Evolutionary conservation across 2,888 invertebrate genomes (phyloP).

Genomic region (Geophilus truncorum): DNA sequence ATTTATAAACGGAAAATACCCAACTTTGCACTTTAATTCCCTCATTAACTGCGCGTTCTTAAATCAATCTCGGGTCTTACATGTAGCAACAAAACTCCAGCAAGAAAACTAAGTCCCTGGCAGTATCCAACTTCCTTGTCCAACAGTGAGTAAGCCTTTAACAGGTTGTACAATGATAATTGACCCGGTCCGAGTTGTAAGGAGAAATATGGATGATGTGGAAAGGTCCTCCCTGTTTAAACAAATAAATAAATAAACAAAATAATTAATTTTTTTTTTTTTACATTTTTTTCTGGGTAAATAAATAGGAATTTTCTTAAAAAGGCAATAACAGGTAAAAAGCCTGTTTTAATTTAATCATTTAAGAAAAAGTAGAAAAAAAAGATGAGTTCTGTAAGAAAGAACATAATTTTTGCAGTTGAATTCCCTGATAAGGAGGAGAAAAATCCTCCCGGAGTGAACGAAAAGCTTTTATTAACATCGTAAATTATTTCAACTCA

Average conservation of each 20-base stretch:
- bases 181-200: slow-evolving; percentile 89
- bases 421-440: slow-evolving; percentile 21
- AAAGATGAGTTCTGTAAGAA: background rate
- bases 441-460: slow-evolving; percentile 25
- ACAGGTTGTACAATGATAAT: slow-evolving; percentile 82
- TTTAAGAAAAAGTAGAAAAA: background rate
- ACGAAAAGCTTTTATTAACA: slow-evolving; percentile 27
- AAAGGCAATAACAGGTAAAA: background rate
- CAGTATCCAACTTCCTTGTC: slow-evolving; percentile 95
- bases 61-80: slow-evolving; percentile 56
- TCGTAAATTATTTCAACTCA: slow-evolving; percentile 23
- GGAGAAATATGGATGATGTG: slow-evolving; percentile 87
- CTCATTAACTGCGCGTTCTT: background rate
- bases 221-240: slow-evolving; percentile 74
- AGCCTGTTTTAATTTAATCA: background rate
- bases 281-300: too few relatives aligned
- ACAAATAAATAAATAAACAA: slow-evolving; percentile 32
- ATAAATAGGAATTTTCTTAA: background rate
- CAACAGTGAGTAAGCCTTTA: slow-evolving; percentile 91
- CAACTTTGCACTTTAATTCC: background rate
- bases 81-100: slow-evolving; percentile 85
- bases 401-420: slow-evolving; percentile 4
- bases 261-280: background rate
- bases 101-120: slow-evolving; percentile 93
- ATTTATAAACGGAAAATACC: slow-evolving; percentile 5